Percentiles rank a stretch among this genome's conserved stretches.
These are phyloP conservation scores for Caloenas nicobarica DNA, from an alignment of 2,113 vertebrate species.

Conservation along the genomic window DNA sequence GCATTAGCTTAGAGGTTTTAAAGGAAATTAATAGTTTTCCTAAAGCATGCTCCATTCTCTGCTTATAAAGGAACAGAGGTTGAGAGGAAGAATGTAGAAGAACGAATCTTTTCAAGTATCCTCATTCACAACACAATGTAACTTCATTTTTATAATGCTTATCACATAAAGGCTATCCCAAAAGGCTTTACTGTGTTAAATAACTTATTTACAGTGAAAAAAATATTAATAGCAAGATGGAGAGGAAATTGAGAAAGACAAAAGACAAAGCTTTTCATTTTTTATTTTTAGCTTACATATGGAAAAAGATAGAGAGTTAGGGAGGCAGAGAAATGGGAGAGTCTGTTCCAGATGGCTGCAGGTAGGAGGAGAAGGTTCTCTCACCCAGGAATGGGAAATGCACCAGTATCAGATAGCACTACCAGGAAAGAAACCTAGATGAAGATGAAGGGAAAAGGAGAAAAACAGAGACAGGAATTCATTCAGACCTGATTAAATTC, in stretches of 20 bases:
- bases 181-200: constrained; percentile 11
- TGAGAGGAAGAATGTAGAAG: constrained; percentile 9
- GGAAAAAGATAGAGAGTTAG: neutral
- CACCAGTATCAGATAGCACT: neutral
- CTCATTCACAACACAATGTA: neutral
- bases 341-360: neutral
- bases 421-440: neutral
- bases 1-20: constrained; percentile 21
- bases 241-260: neutral
- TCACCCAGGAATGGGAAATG: neutral
- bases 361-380: neutral
- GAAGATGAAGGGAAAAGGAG: neutral
- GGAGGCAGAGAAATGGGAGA: neutral
- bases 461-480: neutral
- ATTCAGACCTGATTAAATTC: neutral
- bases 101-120: constrained; percentile 15
- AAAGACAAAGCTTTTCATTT: neutral
- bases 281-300: neutral
- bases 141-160: constrained; percentile 1
- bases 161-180: neutral
- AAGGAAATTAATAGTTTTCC: constrained; percentile 37
- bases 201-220: neutral
- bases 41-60: constrained; percentile 9
- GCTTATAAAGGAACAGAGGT: neutral
- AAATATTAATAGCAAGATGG: neutral